phyloP scores from a whole-genome alignment of 2,797 vertebrate genomes.

The Corythornis leucogaster region DNA sequence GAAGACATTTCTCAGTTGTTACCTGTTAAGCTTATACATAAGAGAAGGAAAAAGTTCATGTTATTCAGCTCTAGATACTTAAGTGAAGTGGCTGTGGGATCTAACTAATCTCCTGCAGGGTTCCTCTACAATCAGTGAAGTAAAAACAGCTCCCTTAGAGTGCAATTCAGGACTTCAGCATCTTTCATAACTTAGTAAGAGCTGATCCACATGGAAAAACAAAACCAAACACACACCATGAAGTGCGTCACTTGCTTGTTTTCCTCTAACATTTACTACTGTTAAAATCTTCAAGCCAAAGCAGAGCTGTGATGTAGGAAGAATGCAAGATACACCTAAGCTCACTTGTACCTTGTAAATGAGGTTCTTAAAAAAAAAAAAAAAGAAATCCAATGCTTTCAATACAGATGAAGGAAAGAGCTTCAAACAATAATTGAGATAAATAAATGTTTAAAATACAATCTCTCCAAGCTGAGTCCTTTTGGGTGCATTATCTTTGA shows the following conservation, averaged over 20 bases:
- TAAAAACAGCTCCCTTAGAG: not conserved
- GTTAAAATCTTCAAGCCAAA: not conserved
- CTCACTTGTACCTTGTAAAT: not conserved
- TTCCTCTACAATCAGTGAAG: not conserved
- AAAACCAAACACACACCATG: not conserved
- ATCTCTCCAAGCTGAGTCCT: not conserved
- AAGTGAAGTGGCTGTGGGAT: not conserved
- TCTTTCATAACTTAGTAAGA: constrained; percentile 13
- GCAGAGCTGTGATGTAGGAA: not conserved
- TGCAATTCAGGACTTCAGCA: not conserved
- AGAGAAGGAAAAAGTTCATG: not conserved
- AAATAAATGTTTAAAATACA: not conserved
- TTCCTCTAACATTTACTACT: not conserved
- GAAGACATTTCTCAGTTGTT: not conserved
- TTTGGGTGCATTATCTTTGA: not conserved
- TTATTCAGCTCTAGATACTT: not conserved
- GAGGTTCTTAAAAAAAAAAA: not conserved
- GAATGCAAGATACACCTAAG: not conserved
- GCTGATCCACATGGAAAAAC: not conserved
- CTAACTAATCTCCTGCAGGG: constrained; percentile 9
- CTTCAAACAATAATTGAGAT: not conserved
- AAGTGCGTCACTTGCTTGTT: not conserved
- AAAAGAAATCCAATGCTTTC: not conserved
- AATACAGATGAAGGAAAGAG: not conserved
- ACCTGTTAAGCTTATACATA: not conserved